Evolutionary conservation across 2,113 vertebrate genomes (phyloP).

Genomic region (Pycnonotus jocosus): DNA sequence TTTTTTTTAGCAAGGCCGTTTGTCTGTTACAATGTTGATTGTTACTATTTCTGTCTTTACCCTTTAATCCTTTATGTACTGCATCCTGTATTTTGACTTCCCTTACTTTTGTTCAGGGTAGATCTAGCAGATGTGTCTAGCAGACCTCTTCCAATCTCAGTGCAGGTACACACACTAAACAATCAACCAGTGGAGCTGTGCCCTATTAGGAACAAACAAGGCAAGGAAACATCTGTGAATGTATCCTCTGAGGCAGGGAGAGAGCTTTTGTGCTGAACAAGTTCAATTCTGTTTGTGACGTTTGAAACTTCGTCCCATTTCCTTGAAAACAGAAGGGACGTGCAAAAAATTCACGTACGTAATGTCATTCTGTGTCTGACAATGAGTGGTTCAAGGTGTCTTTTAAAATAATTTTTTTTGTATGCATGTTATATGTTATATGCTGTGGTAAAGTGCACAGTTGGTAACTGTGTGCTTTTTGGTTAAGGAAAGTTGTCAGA

Average conservation of each 20-base stretch:
- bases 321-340: background rate
- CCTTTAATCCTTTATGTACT: background rate
- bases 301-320: background rate
- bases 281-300: background rate
- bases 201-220: background rate
- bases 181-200: background rate
- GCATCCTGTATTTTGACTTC: background rate
- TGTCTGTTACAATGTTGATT: background rate
- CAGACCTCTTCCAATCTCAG: background rate
- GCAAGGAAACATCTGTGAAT: background rate
- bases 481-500: background rate
- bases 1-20: background rate
- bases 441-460: background rate
- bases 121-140: background rate
- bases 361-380: background rate
- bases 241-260: background rate
- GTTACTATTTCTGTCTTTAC: background rate
- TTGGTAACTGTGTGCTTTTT: background rate
- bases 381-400: background rate
- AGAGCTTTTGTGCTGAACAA: background rate
- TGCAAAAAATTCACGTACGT: background rate
- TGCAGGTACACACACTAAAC: background rate
- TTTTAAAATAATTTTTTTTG: background rate
- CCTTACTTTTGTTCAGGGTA: background rate
- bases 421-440: rapidly evolving